Conservation (phyloP, 53 echinoderm and acorn worm species). For the Pentamera pediparva region DNA sequence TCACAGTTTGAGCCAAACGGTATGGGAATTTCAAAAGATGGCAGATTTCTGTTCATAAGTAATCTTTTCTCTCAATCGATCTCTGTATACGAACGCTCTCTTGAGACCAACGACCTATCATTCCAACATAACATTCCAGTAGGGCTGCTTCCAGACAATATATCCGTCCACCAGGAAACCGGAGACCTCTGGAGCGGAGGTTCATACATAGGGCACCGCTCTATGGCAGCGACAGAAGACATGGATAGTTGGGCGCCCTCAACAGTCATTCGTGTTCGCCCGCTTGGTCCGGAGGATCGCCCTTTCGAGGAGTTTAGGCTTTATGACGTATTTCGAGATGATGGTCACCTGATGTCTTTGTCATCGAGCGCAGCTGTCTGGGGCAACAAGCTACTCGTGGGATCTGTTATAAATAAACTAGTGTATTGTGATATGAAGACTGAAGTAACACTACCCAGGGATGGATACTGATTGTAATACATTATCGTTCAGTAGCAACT, state of each 20-base stretch:
- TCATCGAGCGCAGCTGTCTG: conserved; percentile 1
- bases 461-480: not conserved
- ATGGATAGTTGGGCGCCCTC: conserved; percentile 7
- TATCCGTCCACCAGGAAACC: conserved; percentile 7
- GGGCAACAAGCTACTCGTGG: not conserved
- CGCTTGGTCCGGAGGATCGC: conserved; percentile 10
- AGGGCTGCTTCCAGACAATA: conserved; percentile 7
- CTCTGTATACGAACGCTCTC: conserved; percentile 3
- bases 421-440: conserved; percentile 26
- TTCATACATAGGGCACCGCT: not conserved
- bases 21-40: conserved; percentile 15
- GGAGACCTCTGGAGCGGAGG: conserved; percentile 27
- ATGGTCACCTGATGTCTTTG: not conserved
- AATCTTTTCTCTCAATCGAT: not conserved
- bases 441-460: not conserved
- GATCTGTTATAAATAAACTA: conserved; percentile 13
- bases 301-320: conserved; percentile 19
- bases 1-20: conserved; percentile 17
- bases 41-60: not conserved
- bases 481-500: no score
- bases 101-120: not conserved
- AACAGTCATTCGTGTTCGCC: conserved; percentile 4
- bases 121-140: not conserved
- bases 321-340: conserved; percentile 11
- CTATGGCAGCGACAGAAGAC: not conserved